Evolutionary conservation across 2,888 invertebrate genomes (phyloP).

Genomic region (Eilema caniola): DNA sequence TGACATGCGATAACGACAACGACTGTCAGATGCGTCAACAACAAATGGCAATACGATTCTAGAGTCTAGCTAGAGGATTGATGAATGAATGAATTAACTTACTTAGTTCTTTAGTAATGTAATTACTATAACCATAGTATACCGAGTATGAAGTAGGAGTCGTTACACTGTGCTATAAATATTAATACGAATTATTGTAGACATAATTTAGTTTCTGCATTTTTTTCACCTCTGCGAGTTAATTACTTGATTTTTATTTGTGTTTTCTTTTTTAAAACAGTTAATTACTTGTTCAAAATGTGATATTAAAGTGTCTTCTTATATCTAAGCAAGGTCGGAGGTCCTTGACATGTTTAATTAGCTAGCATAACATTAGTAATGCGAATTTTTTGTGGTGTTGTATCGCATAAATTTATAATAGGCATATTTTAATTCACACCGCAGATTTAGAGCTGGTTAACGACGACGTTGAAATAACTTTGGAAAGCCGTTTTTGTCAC

Average conservation of each 20-base stretch:
- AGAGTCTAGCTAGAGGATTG: too few relatives aligned
- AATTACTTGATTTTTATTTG: background rate
- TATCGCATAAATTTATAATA: background rate
- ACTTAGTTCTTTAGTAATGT: too few relatives aligned
- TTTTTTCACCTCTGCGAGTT: background rate
- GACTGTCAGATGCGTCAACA: too few relatives aligned
- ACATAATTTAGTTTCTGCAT: too few relatives aligned
- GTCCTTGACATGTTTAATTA: background rate
- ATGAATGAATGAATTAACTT: too few relatives aligned
- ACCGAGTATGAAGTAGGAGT: too few relatives aligned
- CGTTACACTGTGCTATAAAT: too few relatives aligned
- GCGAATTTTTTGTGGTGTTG: background rate
- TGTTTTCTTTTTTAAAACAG: background rate
- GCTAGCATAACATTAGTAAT: background rate
- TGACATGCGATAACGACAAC: too few relatives aligned
- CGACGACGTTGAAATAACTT: background rate
- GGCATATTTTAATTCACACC: background rate
- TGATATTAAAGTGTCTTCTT: background rate
- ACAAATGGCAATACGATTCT: too few relatives aligned
- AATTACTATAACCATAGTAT: too few relatives aligned
- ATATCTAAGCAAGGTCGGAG: background rate
- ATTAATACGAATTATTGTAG: too few relatives aligned
- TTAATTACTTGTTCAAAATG: background rate
- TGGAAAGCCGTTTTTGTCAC: background rate
- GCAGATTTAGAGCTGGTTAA: too few relatives aligned